phyloP scores from a whole-genome alignment of 35 echinoderm and acorn worm species.

The Lytechinus variegatus region DNA sequence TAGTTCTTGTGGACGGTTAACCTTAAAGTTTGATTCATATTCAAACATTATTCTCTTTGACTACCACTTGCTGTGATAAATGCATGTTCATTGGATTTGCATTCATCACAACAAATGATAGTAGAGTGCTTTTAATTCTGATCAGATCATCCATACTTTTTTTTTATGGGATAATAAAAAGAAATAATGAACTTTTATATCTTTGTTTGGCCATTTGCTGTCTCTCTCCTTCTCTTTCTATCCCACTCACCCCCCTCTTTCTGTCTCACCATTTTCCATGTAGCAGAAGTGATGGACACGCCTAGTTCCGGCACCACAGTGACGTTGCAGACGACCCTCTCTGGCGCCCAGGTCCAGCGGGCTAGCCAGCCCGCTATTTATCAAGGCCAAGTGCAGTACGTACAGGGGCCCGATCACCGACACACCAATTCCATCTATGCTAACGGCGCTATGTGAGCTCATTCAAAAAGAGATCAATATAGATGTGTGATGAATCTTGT shows the following conservation, averaged over 20 bases:
- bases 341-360: conserved; percentile 57
- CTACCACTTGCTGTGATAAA: not conserved
- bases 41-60: too few relatives aligned
- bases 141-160: too few relatives aligned
- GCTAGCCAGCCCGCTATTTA: conserved; percentile 76
- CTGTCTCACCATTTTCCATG: not conserved
- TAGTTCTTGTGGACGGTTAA: too few relatives aligned
- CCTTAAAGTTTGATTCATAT: not conserved
- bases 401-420: conserved; percentile 81
- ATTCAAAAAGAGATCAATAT: conserved; percentile 43
- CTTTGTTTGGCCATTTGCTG: not conserved
- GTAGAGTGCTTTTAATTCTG: too few relatives aligned
- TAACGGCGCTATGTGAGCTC: conserved; percentile 99
- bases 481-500: conserved; percentile 54
- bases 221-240: not conserved
- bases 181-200: not conserved
- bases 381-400: conserved; percentile 97
- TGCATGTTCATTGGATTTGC: not conserved
- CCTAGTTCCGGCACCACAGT: conserved; percentile 68
- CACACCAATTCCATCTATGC: conserved; percentile 97
- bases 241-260: not conserved
- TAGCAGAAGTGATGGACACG: conserved; percentile 62
- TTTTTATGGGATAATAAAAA: too few relatives aligned
- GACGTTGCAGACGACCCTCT: conserved; percentile 76
- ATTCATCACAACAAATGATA: not conserved